These are phyloP conservation scores for Rotaria sp. DNA, from an alignment of 2,888 invertebrate genomes.

Conservation along the genomic window DNA sequence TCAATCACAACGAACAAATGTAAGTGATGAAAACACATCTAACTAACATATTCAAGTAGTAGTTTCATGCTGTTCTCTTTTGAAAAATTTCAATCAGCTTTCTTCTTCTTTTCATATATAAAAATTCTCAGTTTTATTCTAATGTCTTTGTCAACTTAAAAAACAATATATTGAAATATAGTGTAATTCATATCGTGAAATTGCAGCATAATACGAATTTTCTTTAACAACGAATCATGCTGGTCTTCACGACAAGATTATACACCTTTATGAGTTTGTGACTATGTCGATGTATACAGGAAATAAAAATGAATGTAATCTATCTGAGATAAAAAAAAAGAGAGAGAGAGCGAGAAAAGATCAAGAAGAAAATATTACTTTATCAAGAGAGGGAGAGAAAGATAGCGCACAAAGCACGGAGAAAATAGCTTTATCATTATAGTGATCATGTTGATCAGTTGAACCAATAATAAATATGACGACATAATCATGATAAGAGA, in stretches of 20 bases:
- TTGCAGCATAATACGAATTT: conserved; percentile 27
- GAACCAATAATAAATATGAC: neutral
- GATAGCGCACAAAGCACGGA: neutral
- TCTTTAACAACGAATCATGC: neutral
- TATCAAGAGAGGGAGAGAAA: neutral
- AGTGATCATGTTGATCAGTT: neutral
- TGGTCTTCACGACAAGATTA: conserved; percentile 21
- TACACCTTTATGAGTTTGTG: neutral
- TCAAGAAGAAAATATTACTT: neutral
- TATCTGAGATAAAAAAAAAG: neutral
- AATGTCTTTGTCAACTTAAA: too few species aligned
- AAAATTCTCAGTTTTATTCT: too few species aligned
- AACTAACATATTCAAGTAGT: neutral
- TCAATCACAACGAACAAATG: neutral
- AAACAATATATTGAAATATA: neutral
- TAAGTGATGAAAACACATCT: neutral
- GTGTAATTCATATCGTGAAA: conserved; percentile 14
- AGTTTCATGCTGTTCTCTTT: neutral
- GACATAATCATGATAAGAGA: neutral
- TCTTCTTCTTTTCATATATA: too few species aligned
- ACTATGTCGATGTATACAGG: neutral
- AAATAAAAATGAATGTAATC: neutral
- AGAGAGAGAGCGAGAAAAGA: neutral
- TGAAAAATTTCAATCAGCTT: too few species aligned
- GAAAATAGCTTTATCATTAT: conserved; percentile 15